Conservation (phyloP, 2,888 invertebrate species). For the Sarcophaga rosellei region DNA sequence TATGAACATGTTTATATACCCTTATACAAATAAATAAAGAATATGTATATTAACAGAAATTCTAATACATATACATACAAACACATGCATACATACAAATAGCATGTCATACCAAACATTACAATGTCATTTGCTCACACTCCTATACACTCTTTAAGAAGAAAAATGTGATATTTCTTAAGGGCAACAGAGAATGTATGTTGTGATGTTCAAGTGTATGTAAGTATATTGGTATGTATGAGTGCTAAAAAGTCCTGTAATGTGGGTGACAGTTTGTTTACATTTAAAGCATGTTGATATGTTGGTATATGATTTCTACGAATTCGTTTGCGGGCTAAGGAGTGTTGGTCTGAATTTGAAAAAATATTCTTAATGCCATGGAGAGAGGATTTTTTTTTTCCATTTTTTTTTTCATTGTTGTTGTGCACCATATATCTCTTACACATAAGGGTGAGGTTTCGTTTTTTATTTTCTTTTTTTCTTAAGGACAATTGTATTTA, state of each 20-base stretch:
- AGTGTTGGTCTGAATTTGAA: conserved; percentile 3
- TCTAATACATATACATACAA: not conserved
- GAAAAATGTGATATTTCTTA: not conserved
- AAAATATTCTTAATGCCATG: no score
- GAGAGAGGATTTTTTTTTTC: no score
- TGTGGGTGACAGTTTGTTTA: conserved; percentile 19
- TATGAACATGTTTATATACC: not conserved
- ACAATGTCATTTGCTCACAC: conserved; percentile 21
- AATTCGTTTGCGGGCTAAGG: not conserved
- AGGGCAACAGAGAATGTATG: no score
- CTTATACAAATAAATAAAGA: not conserved
- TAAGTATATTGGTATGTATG: not conserved
- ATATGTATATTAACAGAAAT: not conserved
- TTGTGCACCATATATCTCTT: no score
- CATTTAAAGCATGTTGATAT: conserved; percentile 3
- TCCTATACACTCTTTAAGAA: not conserved
- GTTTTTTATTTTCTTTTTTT: no score
- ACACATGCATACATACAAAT: not conserved
- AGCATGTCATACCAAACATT: conserved; percentile 10
- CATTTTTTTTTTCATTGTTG: no score
- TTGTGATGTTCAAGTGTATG: no score
- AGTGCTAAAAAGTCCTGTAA: not conserved
- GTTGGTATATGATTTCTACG: not conserved
- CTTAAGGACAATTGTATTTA: not conserved
- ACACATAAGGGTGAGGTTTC: no score